Percentiles rank a stretch among this genome's conserved stretches.
These are phyloP conservation scores for Urocitellus parryii DNA, from an alignment of 2,113 vertebrate genomes.

Conservation along the genomic window DNA sequence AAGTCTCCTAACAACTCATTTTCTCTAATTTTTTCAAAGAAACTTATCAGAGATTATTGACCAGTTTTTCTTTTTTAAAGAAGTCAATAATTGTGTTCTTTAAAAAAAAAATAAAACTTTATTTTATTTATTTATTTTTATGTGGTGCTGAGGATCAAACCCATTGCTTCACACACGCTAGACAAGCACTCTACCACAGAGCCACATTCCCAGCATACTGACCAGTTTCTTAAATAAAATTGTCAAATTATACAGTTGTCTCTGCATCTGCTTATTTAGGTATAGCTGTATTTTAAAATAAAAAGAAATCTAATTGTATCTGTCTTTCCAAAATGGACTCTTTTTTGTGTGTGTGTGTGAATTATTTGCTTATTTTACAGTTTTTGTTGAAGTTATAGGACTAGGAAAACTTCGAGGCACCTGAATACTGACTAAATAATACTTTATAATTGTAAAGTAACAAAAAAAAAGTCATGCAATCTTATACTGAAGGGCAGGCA, in stretches of 20 bases:
- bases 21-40: conserved; percentile 35
- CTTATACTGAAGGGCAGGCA: conserved; percentile 30
- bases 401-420: background rate
- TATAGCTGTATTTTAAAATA: conserved; percentile 11
- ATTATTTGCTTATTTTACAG: conserved; percentile 4
- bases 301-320: background rate
- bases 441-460: background rate
- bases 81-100: too few species aligned
- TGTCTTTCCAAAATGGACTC: conserved; percentile 11
- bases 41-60: conserved; percentile 35
- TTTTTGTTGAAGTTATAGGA: conserved; percentile 18
- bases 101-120: too few species aligned
- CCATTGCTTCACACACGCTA: too few species aligned
- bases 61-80: background rate
- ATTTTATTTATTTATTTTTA: too few species aligned
- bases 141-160: too few species aligned
- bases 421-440: conserved; percentile 36
- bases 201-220: too few species aligned
- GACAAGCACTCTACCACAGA: too few species aligned
- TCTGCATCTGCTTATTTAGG: background rate
- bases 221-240: conserved; percentile 13
- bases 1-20: background rate
- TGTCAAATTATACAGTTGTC: background rate
- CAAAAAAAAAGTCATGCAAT: background rate
- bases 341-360: background rate